phyloP scores from a whole-genome alignment of 2,888 invertebrate species.

The Amiota communis region DNA sequence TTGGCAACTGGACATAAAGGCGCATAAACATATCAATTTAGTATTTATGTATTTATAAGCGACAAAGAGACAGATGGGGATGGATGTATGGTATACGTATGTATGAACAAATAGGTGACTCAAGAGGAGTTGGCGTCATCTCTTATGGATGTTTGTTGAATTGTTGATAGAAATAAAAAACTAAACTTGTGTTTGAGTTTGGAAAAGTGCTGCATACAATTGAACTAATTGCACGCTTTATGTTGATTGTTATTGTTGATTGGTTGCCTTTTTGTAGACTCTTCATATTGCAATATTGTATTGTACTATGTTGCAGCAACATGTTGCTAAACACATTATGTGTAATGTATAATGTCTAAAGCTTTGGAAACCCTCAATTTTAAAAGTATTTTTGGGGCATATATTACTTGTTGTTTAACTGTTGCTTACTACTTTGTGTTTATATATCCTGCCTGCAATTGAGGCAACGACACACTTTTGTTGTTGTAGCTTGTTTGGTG shows the following conservation, averaged over 20 bases:
- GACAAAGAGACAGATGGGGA: neutral
- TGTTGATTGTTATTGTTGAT: slow-evolving; percentile 57
- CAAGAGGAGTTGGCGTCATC: slow-evolving; percentile 17
- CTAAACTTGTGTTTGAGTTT: slow-evolving; percentile 36
- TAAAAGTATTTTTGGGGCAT: too few species aligned
- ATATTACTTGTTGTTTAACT: neutral
- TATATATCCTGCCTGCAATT: slow-evolving; percentile 4
- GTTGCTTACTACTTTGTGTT: neutral
- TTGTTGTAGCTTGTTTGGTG: slow-evolving; percentile 34
- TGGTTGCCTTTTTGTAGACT: slow-evolving; percentile 40
- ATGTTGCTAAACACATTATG: slow-evolving; percentile 46
- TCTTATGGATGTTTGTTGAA: neutral
- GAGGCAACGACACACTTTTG: slow-evolving; percentile 39
- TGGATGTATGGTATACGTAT: neutral
- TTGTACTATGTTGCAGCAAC: slow-evolving; percentile 46
- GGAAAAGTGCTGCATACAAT: slow-evolving; percentile 50
- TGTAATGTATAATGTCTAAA: neutral
- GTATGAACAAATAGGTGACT: neutral
- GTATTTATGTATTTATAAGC: slow-evolving; percentile 52
- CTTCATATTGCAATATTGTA: neutral
- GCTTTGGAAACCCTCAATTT: too few species aligned
- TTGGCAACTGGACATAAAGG: slow-evolving; percentile 50
- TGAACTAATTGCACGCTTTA: slow-evolving; percentile 60
- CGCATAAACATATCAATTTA: slow-evolving; percentile 66
- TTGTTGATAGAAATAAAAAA: neutral